Percentiles rank a stretch among this genome's conserved stretches.
Conservation (phyloP, 1,140 invertebrate genomes). For the Formica selysi region DNA sequence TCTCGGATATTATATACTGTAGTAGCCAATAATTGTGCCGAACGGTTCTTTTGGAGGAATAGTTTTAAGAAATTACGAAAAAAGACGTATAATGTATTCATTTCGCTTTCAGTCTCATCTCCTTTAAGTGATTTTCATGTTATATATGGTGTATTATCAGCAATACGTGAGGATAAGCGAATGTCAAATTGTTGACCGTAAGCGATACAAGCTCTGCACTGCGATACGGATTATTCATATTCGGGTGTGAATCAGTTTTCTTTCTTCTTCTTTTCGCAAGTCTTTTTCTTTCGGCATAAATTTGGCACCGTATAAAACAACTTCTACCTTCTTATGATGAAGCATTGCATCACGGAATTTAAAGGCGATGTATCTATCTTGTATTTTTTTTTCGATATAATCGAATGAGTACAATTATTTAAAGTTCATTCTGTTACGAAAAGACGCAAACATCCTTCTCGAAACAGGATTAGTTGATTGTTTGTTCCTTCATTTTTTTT, state of each 20-base stretch:
- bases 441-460: neutral
- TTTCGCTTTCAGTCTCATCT: slow-evolving; percentile 35
- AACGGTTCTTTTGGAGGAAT: neutral
- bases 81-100: neutral
- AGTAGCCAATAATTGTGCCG: neutral
- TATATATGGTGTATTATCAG: neutral
- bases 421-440: slow-evolving; percentile 14
- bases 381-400: neutral
- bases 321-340: neutral
- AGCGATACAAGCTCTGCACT: slow-evolving; percentile 38
- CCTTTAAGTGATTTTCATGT: slow-evolving; percentile 9
- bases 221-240: slow-evolving; percentile 11
- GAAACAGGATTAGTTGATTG: neutral
- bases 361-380: slow-evolving; percentile 4
- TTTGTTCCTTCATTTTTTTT: neutral
- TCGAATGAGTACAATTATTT: neutral
- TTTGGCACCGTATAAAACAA: slow-evolving; percentile 39
- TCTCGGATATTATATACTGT: neutral
- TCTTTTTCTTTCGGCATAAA: slow-evolving; percentile 24
- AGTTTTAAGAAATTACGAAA: neutral
- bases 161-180: slow-evolving; percentile 26
- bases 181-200: slow-evolving; percentile 21
- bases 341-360: slow-evolving; percentile 30
- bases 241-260: neutral
- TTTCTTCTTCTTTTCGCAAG: neutral